These are phyloP conservation scores for Brachionus plicatilis DNA, from an alignment of 1,140 invertebrate species.

Conservation along the genomic window DNA sequence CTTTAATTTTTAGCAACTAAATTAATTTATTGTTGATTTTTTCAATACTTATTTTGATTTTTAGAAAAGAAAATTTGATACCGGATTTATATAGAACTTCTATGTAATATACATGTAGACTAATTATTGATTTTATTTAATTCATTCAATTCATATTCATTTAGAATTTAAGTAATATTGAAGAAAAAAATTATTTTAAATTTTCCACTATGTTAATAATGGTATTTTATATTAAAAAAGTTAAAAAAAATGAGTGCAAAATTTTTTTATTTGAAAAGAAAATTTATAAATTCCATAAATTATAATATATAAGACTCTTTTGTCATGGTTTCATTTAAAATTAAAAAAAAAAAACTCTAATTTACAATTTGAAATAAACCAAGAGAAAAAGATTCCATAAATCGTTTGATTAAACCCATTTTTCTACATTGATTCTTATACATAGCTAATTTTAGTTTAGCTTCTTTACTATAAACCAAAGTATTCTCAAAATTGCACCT, in stretches of 20 bases:
- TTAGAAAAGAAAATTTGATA: no score
- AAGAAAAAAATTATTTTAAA: neutral
- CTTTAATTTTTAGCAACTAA: no score
- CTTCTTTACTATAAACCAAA: neutral
- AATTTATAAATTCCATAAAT: neutral
- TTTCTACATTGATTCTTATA: neutral
- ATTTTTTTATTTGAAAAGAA: neutral
- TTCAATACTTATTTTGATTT: no score
- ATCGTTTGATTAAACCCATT: neutral
- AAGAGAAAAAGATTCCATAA: neutral
- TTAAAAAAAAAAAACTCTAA: neutral
- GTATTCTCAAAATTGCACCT: neutral
- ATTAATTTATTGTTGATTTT: no score
- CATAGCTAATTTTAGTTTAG: neutral
- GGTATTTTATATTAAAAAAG: neutral
- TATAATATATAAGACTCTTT: neutral
- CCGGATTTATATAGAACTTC: no score
- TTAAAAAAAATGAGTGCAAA: no score
- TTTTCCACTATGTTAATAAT: neutral
- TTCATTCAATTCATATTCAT: no score
- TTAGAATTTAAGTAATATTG: neutral
- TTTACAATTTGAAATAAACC: neutral
- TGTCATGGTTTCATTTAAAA: neutral
- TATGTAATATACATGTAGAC: no score
- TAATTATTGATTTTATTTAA: no score